phyloP scores from a whole-genome alignment of 1,140 invertebrate genomes.

The Calliopsis andreniformis region DNA sequence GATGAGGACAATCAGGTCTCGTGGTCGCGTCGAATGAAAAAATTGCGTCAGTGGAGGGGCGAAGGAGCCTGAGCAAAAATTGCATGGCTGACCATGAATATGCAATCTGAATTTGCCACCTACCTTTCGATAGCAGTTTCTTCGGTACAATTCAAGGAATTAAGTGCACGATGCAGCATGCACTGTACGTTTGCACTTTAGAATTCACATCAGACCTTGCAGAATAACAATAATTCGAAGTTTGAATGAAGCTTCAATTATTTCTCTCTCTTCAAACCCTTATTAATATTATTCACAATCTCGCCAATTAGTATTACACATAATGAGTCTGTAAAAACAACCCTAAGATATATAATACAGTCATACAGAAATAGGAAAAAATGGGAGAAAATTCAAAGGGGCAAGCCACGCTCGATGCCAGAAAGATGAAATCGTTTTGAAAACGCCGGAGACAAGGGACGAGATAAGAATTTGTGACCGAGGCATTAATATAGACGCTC shows the following conservation, averaged over 20 bases:
- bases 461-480: constrained; percentile 8
- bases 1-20: constrained; percentile 59
- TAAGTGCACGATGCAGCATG: too few relatives aligned
- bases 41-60: constrained; percentile 16
- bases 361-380: background rate
- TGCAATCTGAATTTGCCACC: constrained; percentile 7
- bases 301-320: too few relatives aligned
- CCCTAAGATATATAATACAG: too few relatives aligned
- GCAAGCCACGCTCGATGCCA: background rate
- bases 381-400: background rate
- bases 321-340: too few relatives aligned
- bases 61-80: constrained; percentile 5
- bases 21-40: constrained; percentile 53
- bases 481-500: constrained; percentile 27
- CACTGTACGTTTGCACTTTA: too few relatives aligned
- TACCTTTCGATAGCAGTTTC: background rate
- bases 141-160: too few relatives aligned
- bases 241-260: too few relatives aligned
- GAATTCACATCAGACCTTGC: too few relatives aligned
- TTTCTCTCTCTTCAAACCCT: too few relatives aligned
- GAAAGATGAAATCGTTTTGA: background rate
- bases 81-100: constrained; percentile 31
- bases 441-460: background rate
- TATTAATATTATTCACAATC: too few relatives aligned
- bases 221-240: too few relatives aligned